These are phyloP conservation scores for Ctenicera cuprea DNA, from an alignment of 2,888 invertebrate species.

Conservation along the genomic window DNA sequence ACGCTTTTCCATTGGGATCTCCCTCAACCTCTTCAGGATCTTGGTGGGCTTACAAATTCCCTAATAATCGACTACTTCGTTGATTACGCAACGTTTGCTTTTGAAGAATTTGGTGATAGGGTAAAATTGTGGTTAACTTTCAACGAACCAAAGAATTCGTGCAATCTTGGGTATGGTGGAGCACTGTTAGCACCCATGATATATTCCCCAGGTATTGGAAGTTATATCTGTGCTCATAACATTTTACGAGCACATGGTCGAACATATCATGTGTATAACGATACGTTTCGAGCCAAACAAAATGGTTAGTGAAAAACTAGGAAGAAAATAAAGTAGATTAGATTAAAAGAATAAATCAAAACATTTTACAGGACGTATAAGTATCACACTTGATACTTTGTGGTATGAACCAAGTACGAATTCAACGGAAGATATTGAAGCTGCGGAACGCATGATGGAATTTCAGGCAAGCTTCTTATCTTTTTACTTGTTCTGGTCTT, in stretches of 20 bases:
- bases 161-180: slow-evolving; percentile 63
- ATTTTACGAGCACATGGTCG: slow-evolving; percentile 79
- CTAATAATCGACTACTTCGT: slow-evolving; percentile 70
- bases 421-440: slow-evolving; percentile 72
- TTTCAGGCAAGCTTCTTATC: slow-evolving; percentile 71
- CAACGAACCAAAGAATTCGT: slow-evolving; percentile 72
- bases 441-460: slow-evolving; percentile 74
- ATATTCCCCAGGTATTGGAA: slow-evolving; percentile 73
- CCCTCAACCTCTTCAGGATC: slow-evolving; percentile 70
- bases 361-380: neutral
- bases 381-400: neutral
- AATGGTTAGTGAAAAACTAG: slow-evolving; percentile 47
- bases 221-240: slow-evolving; percentile 79
- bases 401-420: slow-evolving; percentile 74
- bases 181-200: slow-evolving; percentile 71
- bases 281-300: slow-evolving; percentile 55
- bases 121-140: slow-evolving; percentile 74
- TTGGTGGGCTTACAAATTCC: slow-evolving; percentile 80
- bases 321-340: neutral
- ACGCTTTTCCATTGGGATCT: slow-evolving; percentile 68
- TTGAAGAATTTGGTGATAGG: slow-evolving; percentile 71
- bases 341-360: neutral
- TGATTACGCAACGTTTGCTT: slow-evolving; percentile 73
- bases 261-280: slow-evolving; percentile 76
- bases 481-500: too few relatives aligned